Evolutionary conservation across 2,888 invertebrate species (phyloP).

Genomic region (Eulithis testata): DNA sequence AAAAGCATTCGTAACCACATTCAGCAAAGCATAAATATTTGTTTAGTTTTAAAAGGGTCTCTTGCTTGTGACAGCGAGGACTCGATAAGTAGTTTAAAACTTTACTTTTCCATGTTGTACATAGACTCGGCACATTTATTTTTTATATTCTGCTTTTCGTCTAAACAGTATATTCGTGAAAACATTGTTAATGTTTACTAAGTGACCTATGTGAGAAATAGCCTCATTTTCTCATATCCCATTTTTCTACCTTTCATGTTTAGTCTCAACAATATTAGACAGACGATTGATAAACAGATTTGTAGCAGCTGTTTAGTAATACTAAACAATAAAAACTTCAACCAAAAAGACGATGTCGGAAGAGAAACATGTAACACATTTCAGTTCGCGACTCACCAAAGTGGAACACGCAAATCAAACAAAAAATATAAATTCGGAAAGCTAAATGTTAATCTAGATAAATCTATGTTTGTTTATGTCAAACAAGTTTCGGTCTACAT

Average conservation of each 20-base stretch:
- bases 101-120: not conserved
- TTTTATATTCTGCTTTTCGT: not conserved
- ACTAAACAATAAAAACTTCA: slow-evolving; percentile 22
- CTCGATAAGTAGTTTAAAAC: not conserved
- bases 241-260: slow-evolving; percentile 1
- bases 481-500: slow-evolving; percentile 41
- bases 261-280: slow-evolving; percentile 7
- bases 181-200: no score
- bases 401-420: slow-evolving; percentile 16
- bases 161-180: no score
- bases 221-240: not conserved
- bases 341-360: slow-evolving; percentile 22
- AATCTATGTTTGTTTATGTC: slow-evolving; percentile 5
- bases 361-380: slow-evolving; percentile 28
- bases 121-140: not conserved
- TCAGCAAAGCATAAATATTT: slow-evolving; percentile 13
- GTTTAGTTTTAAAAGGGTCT: slow-evolving; percentile 18
- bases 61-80: slow-evolving; percentile 14
- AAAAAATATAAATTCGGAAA: slow-evolving; percentile 13
- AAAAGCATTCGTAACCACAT: slow-evolving; percentile 2
- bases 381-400: slow-evolving; percentile 21
- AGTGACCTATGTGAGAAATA: no score
- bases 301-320: slow-evolving; percentile 9
- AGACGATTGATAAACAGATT: slow-evolving; percentile 7
- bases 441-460: slow-evolving; percentile 13